Conservation (phyloP, 2,888 invertebrate species). For the Scrobipalpa atriplicella region DNA sequence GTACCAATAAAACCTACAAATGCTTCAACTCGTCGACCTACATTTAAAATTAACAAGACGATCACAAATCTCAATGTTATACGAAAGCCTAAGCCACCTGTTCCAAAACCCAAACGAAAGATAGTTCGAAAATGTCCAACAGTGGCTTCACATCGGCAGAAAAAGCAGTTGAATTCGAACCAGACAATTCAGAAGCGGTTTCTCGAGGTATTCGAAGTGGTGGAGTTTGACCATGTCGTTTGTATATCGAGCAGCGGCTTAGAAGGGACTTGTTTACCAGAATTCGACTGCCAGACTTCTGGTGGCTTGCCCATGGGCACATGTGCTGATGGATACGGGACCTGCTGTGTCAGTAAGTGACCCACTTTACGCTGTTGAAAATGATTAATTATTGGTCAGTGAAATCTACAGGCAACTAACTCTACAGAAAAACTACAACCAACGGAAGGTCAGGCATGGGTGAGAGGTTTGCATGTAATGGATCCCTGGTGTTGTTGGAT, state of each 20-base stretch:
- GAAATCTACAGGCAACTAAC: too few species aligned
- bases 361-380: neutral
- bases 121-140: constrained; percentile 48
- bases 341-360: constrained; percentile 90
- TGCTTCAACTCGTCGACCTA: constrained; percentile 28
- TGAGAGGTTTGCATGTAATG: too few species aligned
- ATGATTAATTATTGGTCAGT: neutral
- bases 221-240: constrained; percentile 86
- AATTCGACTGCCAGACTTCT: constrained; percentile 84
- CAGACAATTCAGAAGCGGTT: constrained; percentile 62
- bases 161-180: constrained; percentile 37
- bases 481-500: too few species aligned
- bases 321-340: constrained; percentile 89
- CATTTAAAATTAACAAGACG: constrained; percentile 40
- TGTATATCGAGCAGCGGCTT: constrained; percentile 83
- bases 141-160: constrained; percentile 34
- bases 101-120: constrained; percentile 44
- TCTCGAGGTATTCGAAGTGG: constrained; percentile 87
- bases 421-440: too few species aligned
- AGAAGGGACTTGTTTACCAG: constrained; percentile 88
- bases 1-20: neutral
- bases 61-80: constrained; percentile 44
- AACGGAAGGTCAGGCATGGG: too few species aligned
- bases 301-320: constrained; percentile 85
- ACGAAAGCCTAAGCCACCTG: constrained; percentile 31